Evolutionary conservation across 2,888 invertebrate genomes (phyloP).

Genomic region (Miltochrista miniata): DNA sequence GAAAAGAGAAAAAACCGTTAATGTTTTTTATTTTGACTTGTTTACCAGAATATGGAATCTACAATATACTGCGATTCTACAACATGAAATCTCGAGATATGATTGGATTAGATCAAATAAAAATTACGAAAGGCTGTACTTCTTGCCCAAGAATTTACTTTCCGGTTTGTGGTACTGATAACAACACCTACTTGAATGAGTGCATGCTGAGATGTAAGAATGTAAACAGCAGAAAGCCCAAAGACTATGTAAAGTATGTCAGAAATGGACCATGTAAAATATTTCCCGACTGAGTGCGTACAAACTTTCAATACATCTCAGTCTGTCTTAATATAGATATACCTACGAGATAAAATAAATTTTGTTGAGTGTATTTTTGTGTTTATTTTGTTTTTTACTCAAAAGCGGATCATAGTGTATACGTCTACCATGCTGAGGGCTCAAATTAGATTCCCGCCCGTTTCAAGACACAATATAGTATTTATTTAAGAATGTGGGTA

Average conservation of each 20-base stretch:
- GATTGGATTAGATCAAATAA: background rate
- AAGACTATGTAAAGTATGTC: background rate
- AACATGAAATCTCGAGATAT: background rate
- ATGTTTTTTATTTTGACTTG: background rate
- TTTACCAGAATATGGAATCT: background rate
- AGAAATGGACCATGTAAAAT: background rate
- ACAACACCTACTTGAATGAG: conserved; percentile 49
- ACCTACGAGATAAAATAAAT: too few species aligned
- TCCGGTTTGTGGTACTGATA: conserved; percentile 49
- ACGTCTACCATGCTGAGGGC: too few species aligned
- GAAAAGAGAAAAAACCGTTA: too few species aligned
- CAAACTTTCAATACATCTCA: background rate
- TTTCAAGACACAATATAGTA: too few species aligned
- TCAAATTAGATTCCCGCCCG: too few species aligned
- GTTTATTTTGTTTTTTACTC: too few species aligned
- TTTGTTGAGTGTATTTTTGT: too few species aligned
- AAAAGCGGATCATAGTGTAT: too few species aligned
- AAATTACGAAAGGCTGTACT: conserved; percentile 11
- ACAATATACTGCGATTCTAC: background rate
- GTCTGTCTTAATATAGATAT: too few species aligned
- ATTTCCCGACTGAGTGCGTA: background rate
- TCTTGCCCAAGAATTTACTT: conserved; percentile 45
- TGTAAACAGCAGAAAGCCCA: background rate
- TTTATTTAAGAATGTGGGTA: too few species aligned
- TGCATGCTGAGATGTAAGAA: conserved; percentile 46